Evolutionary conservation across 2,888 invertebrate species (phyloP), one percentile per base, ranked within the genome.

Genomic region (Caradrina kadenii): DNA sequence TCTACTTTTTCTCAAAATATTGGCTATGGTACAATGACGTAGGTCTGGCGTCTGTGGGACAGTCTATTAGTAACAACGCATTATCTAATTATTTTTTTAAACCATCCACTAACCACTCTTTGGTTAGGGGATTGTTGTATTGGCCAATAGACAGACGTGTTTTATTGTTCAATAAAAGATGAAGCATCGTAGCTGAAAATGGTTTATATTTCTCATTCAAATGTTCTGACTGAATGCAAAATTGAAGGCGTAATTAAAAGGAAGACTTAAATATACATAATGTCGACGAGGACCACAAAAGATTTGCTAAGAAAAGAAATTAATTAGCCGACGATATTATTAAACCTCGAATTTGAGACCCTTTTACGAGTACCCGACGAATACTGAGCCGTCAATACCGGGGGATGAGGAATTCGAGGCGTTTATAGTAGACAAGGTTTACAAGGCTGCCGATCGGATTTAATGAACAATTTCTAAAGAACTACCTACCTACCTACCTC

Each of bases 251-350:
- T 63, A 72, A 72, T 73, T 72, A 66, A 52, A 68, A 72, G 42
- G 65, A 50, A 76, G 52, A 60, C 66, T 68, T 66, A 73, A 72
- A 75, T 71, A 80, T 66, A 72, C 55, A 73, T 73, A 77, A 79
- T 71, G 61, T 68, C 59, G 69, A 60, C 19, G 62, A 69, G 48
- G 8, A 54, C 75, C 76, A 81, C 73, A 76, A 82, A 80, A 77
- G 82, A 72, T 79, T 75, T 71, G 60, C 60, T 39, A 76, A 81
- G 80, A 83, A 85, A 78, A 81, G 76, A 85, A 87, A 86, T 82
- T 86, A 83, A 87, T 87, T 85, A 85, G 79, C 73, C 75, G 78
- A 76, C 73, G 74, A 79, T 79, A 82, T 83, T 79, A 82, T 83
- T 83, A 80, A 82, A 82, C 73, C 80, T 76, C 72, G 75, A 80